Base-by-base conservation (phyloP, 2,113 vertebrate species). In the Xiphophorus hellerii region DNA sequence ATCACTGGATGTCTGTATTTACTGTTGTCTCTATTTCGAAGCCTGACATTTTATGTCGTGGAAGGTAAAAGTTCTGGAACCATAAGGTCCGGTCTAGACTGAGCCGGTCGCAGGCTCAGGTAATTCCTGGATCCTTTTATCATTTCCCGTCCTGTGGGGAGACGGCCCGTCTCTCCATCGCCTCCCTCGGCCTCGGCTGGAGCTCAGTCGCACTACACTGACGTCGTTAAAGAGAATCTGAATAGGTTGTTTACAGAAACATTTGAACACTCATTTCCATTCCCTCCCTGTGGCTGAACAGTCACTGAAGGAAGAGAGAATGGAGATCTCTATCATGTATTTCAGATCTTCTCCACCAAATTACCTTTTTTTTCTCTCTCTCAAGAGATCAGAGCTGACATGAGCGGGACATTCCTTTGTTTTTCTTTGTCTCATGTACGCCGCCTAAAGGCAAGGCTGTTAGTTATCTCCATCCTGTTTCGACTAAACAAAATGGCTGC, bases 401-500 rank as follows among this genome's bases (percentile, higher is more conserved):
- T 51, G 17, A 25, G 48, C 1, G 8, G 86, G 86, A 81, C 6
- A 63, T 13, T 62, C 76, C 72, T 75, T 87, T 71, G 69, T 65
- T 70, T 71, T 71, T 74, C 69, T 80, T 87, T 88, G 1, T n/a
- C 10, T 58, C 17, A 1, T 58, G 51, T n/a, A 58, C 3, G 9
- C 51, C n/a, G 10, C 20, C 25, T 58, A n/a, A 58, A 11, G 17
- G 9, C 37, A 17, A 44, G 25, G 76, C 80, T 80, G 83, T 82
- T 60, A 2, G 73, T 74, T 73, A 75, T 71, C 88, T 77, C 67
- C 37, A 71, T 66, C 72, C 77, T 42, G 74, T 80, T 86, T 77
- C 29, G 8, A 81, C 84, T 39, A 81, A 83, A 85, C 82, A 90
- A 87, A 92, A 90, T 89, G 80, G 69, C 69, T 72, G 10, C 81